Conservation (phyloP, 2,797 vertebrate species). For the Leontocebus nigricollis region DNA sequence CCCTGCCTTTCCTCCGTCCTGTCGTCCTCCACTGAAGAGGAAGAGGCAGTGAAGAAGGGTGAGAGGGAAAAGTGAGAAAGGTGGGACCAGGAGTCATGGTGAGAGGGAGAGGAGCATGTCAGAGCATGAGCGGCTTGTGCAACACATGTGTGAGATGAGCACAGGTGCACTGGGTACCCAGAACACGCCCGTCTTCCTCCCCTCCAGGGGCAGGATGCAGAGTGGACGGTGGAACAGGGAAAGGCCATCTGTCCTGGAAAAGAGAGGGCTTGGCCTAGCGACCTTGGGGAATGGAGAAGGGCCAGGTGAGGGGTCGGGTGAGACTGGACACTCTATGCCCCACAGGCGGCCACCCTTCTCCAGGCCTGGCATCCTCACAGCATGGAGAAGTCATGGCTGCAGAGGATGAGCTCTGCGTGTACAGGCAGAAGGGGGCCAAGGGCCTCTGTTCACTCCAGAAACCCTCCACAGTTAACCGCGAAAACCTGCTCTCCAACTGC, state of each 20-base stretch:
- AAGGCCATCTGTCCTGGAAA: neutral
- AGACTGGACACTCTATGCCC: neutral
- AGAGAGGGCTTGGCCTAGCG: neutral
- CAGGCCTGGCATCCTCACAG: neutral
- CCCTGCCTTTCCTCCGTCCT: neutral
- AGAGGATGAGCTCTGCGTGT: neutral
- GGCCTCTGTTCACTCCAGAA: neutral
- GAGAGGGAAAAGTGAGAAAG: fast-evolving
- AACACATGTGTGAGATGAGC: fast-evolving
- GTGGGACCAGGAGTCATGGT: fast-evolving
- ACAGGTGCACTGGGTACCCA: fast-evolving
- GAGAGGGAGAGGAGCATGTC: no score
- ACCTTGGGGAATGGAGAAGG: neutral
- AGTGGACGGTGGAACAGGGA: neutral
- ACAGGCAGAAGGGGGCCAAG: fast-evolving
- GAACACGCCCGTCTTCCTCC: fast-evolving
- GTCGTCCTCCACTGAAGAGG: no score
- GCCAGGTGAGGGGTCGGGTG: fast-evolving
- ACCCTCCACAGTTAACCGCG: fast-evolving
- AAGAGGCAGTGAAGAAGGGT: fast-evolving
- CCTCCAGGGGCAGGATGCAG: fast-evolving
- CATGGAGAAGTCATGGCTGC: neutral
- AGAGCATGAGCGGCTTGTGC: fast-evolving
- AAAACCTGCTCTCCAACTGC: neutral
- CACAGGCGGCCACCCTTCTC: fast-evolving